phyloP scores from a whole-genome alignment of 2,797 vertebrate genomes.

The Pogoniulus pusillus region DNA sequence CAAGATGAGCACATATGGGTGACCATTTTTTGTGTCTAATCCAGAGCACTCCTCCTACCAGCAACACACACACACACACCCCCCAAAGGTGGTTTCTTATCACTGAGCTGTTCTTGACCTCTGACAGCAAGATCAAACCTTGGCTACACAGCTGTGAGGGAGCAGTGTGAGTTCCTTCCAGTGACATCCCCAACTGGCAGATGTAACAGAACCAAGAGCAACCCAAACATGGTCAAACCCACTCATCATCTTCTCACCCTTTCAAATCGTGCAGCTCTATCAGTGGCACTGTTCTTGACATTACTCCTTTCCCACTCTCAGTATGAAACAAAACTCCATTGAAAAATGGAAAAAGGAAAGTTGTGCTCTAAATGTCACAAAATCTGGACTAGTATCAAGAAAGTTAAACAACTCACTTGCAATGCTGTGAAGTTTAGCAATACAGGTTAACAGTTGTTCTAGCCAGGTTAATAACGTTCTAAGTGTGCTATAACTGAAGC shows the following conservation, averaged over 20 bases:
- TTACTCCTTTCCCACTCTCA: background rate
- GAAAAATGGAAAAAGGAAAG: background rate
- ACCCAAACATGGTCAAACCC: background rate
- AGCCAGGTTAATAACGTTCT: background rate
- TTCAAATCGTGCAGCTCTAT: background rate
- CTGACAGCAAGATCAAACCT: background rate
- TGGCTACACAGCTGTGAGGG: background rate
- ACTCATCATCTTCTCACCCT: background rate
- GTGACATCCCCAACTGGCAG: background rate
- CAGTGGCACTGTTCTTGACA: background rate
- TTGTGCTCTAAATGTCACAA: background rate
- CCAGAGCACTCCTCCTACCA: background rate
- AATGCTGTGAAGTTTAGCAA: background rate
- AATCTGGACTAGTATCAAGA: background rate
- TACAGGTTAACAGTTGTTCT: background rate
- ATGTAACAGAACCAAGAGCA: background rate
- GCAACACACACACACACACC: accelerated
- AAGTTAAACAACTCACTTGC: background rate
- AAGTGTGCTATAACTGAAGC: background rate
- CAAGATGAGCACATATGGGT: accelerated
- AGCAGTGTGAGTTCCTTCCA: background rate
- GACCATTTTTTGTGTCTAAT: accelerated
- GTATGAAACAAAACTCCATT: background rate
- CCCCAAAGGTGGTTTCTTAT: background rate
- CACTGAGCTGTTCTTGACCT: background rate